Evolutionary conservation across 64 coral and sea anemone species (phyloP), one percentile per base, ranked within the genome.

Genomic region (Montipora efflorescens): DNA sequence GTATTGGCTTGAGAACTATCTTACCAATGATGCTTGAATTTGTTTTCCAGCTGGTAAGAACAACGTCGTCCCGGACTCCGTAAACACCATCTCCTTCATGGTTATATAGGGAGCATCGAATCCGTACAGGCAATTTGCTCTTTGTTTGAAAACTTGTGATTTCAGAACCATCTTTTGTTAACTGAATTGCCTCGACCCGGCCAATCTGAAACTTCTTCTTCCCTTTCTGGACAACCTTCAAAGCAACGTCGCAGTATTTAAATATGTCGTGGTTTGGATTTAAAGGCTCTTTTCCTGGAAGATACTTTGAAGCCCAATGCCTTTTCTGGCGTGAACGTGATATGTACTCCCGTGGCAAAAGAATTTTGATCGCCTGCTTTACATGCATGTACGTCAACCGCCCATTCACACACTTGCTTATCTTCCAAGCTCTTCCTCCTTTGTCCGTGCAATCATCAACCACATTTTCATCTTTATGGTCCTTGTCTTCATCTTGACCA

Each of bases 331-430:
- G 78, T 28, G 87, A 89, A 62, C 79, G 79, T 50, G 79, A 22
- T n/a, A 94, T 84, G 67, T 90, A 94, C 79, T 94, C 87, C 20
- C 79, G 22, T 20, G 87, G 92, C 15, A 90, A 45, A n/a, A 94
- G 44, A 83, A 94, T 49, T 36, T 94, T 94, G 4, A 90, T 47
- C 18, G 87, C 93, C 82, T 90, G 79, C 61, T 75, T 76, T 3
- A 94, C 84, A 58, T 94, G 75, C 4, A 83, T 70, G 36, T 83
- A 83, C 4, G 70, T 83, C 2, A 13, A 83, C 28, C 48, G 50
- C 4, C 53, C 66, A 48, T 59, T 12, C 7, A 67, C 76, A 47
- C 19, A 5, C 62, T 94, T n/a, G n/a, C n/a, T n/a, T n/a, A n/a
- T n/a, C n/a, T n/a, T 94, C 86, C 87, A 89, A 47, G 82, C 2